phyloP scores from a whole-genome alignment of 2,113 vertebrate genomes.

The Xyliphius kryptos region DNA sequence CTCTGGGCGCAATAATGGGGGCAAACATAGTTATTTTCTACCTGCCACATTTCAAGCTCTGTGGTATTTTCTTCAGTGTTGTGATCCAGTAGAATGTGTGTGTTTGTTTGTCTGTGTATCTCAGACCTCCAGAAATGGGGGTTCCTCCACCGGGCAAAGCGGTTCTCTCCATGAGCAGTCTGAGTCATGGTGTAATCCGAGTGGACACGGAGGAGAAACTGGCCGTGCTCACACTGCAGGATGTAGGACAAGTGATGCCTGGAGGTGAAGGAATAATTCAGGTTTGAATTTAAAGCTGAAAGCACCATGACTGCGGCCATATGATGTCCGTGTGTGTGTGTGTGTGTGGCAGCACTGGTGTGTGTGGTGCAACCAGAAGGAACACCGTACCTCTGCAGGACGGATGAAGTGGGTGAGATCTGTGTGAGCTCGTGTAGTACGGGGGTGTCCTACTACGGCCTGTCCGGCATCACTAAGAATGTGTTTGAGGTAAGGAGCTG shows the following conservation, averaged over 20 bases:
- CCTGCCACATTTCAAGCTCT: no score
- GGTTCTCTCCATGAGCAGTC: conserved; percentile 85
- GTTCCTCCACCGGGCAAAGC: conserved; percentile 87
- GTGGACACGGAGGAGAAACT: conserved; percentile 92
- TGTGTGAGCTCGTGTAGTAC: conserved; percentile 79
- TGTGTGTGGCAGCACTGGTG: conserved; percentile 63
- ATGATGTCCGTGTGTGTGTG: no score
- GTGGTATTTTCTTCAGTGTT: no score
- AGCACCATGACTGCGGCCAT: background rate
- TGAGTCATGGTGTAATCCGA: conserved; percentile 86
- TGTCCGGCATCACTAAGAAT: conserved; percentile 88
- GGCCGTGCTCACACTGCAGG: conserved; percentile 89
- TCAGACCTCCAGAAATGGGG: conserved; percentile 81
- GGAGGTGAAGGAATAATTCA: conserved; percentile 68
- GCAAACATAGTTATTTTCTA: no score
- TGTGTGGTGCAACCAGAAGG: conserved; percentile 90
- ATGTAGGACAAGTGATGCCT: conserved; percentile 91
- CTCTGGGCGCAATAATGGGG: no score
- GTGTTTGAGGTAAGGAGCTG: conserved; percentile 90
- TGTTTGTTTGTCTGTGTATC: conserved; percentile 24
- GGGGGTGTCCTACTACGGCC: conserved; percentile 83
- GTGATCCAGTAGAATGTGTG: background rate
- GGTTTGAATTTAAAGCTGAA: background rate
- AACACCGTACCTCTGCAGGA: conserved; percentile 81
- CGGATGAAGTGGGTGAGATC: conserved; percentile 90